Evolutionary conservation across 1,140 invertebrate species (phyloP).

Genomic region (Cheumatopsyche charites): DNA sequence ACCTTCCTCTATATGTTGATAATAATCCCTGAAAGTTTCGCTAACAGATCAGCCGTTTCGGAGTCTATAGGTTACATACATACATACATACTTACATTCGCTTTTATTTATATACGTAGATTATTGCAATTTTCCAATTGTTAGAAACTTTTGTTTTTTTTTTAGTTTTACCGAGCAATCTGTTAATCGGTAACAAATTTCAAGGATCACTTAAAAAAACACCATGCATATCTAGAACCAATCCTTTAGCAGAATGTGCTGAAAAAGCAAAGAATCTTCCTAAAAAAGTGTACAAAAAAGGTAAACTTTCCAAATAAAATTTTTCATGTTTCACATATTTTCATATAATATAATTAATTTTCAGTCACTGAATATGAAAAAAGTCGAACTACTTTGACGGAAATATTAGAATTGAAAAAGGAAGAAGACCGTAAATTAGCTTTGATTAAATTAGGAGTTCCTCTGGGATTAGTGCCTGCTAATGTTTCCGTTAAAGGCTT

Average conservation of each 20-base stretch:
- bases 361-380: slow-evolving; percentile 20
- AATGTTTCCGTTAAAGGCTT: slow-evolving; percentile 50
- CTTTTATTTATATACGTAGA: no score
- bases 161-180: slow-evolving; percentile 15
- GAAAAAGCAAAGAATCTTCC: slow-evolving; percentile 6
- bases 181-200: slow-evolving; percentile 34
- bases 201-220: slow-evolving; percentile 38
- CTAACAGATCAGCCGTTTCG: no score
- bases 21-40: no score
- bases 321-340: neutral
- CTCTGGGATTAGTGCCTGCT: slow-evolving; percentile 53
- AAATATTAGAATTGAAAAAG: slow-evolving; percentile 25
- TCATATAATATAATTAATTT: no score
- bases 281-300: slow-evolving; percentile 23
- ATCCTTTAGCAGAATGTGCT: slow-evolving; percentile 7
- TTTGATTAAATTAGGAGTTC: slow-evolving; percentile 53
- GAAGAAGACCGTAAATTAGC: slow-evolving; percentile 30
- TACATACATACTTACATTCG: no score
- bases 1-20: no score
- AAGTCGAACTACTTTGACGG: neutral
- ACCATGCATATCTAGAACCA: slow-evolving; percentile 28
- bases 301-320: slow-evolving; percentile 1
- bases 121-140: no score
- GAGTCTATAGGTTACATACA: no score
- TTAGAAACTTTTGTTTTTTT: neutral